Evolutionary conservation across 1,140 invertebrate genomes (phyloP), one percentile per base, ranked within the genome.

Genomic region (Drosophila malerkotliana): DNA sequence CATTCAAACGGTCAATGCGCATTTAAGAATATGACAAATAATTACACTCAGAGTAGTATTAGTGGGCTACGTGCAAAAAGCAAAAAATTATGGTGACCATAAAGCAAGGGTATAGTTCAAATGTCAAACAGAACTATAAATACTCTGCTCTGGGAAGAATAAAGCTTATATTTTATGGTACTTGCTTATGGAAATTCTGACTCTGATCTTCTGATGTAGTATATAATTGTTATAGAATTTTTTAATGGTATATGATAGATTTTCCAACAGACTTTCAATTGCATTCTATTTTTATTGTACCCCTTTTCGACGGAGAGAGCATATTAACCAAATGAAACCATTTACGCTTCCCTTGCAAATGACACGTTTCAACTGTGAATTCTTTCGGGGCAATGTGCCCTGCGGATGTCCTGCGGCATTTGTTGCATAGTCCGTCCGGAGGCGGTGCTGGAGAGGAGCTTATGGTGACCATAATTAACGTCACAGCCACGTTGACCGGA

Each of bases 401-500:
- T 52, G 9, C 41, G 63, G 32, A 57, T 55, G 21, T 49, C 48
- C 34, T 60, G 51, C 55, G 59, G 37, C 57, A 56, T 67, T 60
- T 47, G 58, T 62, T 76, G 62, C 41, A 47, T 14, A 30, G 39
- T 56, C 44, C 61, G 39, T 15, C 8, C 21, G 8, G 14, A 5
- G 51, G 15, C 7, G 10, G 3, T 26, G 61, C 8, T n/a, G 12
- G 51, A 26, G 32, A 10, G 60, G 51, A 21, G 59, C 39, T 74
- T 57, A 64, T 55, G 52, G 66, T 81, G 69, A 47, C 64, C 69
- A 76, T 76, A 85, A 85, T 85, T 87, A 85, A 81, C 82, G 82
- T 84, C 82, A 87, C 60, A 57, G 32, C 51, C 62, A 45, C 48
- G 28, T 67, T 41, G 30, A 55, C 12, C 7, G 51, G 10, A 64